phyloP scores from a whole-genome alignment of 37 sponge, comb jelly and placozoan species.

The Ianthella basta region DNA sequence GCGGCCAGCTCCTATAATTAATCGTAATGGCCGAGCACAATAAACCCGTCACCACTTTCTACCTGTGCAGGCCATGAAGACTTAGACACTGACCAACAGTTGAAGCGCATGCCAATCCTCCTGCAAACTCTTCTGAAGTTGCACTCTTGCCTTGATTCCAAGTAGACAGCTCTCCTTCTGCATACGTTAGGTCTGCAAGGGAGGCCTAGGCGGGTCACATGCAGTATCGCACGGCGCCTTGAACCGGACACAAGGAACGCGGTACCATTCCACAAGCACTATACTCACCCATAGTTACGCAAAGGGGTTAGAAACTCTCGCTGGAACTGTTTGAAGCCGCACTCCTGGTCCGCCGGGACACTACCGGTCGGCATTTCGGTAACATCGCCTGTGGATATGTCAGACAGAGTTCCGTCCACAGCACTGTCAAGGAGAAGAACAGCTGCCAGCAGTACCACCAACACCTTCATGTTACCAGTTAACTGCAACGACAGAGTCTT shows the following conservation, averaged over 20 bases:
- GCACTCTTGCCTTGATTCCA: slow-evolving; percentile 3
- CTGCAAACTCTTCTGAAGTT: slow-evolving; percentile 20
- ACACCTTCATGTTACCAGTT: too few species aligned
- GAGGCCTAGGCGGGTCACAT: not conserved
- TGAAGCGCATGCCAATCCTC: not conserved
- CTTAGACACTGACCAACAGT: slow-evolving; percentile 1
- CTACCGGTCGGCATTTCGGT: too few species aligned
- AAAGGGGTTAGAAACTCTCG: not conserved
- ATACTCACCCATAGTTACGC: slow-evolving; percentile 3
- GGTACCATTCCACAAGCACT: too few species aligned
- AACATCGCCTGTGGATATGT: not conserved
- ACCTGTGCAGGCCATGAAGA: not conserved
- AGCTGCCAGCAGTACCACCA: too few species aligned
- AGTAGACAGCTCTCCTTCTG: not conserved
- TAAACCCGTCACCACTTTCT: not conserved
- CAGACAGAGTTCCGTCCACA: not conserved
- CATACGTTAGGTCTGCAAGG: slow-evolving; percentile 10
- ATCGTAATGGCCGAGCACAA: too few species aligned
- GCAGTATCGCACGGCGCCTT: not conserved
- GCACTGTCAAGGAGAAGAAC: too few species aligned
- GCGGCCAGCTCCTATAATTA: too few species aligned
- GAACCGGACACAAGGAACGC: too few species aligned
- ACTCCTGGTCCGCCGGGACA: not conserved
- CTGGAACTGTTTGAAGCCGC: not conserved
- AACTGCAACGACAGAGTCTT: too few species aligned